Evolutionary conservation across 2,797 vertebrate species (phyloP), one percentile per base, ranked within the genome.

Genomic region (Pachyuromys duprasi): DNA sequence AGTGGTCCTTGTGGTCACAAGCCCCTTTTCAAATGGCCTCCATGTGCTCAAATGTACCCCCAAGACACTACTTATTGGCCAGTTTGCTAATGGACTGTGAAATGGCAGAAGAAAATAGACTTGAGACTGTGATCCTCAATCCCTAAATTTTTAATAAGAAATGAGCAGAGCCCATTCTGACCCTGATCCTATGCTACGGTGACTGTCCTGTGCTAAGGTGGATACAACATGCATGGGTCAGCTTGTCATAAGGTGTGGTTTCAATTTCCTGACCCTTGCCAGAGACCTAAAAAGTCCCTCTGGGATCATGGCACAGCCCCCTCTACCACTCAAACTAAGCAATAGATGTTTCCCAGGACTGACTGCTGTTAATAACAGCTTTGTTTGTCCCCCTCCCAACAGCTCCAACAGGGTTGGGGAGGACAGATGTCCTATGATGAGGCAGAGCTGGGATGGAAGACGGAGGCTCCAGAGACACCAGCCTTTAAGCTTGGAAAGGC

Each of bases 361-460:
- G 39, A 65, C 24, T 15, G 39, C 8, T 39, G 76, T 63, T 79
- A 86, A 69, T 8, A 18, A 60, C 63, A 17, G 57, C 9, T 49
- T 49, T 31, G 39, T 36, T 17, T 62, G 76, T 60, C 20, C 74
- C 49, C 57, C 13, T 36, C 63, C 13, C 17, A 39, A 74, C 75
- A 53, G 82, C 86, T 75, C 93, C 89, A 60, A 33, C n/a, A 8
- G 42, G 67, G 39, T 0, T 42, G 60, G 72, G 36, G 39, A 33
- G 74, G 49, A 36, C 92, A 95, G 95, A 88, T 78, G 55, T 79
- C 89, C 86, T 49, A 6, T 36, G 93, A 1, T 13, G 53, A 57
- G 75, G 75, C 11, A 6, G 69, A 57, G 55, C 81, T 22, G 45
- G 83, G 31, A 2, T 12, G 42, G 81, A 70, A 84, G 81, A 24